Evolutionary conservation across 2,113 vertebrate species (phyloP).

Genomic region (Python bivittatus): DNA sequence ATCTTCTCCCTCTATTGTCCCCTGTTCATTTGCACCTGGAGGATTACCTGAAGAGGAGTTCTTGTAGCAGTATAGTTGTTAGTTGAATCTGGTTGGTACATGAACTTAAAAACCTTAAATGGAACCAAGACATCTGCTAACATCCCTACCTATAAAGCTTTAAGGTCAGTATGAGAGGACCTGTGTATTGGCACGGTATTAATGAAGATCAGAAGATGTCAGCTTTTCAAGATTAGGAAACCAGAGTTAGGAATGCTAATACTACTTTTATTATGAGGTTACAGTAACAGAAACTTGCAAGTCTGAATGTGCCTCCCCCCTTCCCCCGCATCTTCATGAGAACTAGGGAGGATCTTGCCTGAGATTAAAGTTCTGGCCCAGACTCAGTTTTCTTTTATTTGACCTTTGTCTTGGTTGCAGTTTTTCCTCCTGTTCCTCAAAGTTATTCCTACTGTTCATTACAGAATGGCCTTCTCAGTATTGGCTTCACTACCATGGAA

Average conservation of each 20-base stretch:
- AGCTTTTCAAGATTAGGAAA: neutral
- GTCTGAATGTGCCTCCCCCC: neutral
- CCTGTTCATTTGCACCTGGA: neutral
- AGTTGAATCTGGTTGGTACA: neutral
- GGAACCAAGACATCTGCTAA: neutral
- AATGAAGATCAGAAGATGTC: neutral
- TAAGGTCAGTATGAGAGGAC: neutral
- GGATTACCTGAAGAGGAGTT: neutral
- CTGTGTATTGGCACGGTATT: neutral
- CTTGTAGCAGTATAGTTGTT: neutral
- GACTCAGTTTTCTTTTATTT: neutral
- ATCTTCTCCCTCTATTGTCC: neutral
- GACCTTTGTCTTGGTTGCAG: neutral
- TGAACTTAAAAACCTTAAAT: neutral
- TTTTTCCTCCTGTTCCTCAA: neutral
- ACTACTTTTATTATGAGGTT: neutral
- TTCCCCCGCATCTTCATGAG: neutral
- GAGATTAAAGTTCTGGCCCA: neutral
- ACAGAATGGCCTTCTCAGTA: neutral
- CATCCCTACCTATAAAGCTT: neutral
- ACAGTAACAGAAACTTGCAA: neutral
- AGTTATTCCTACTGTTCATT: neutral
- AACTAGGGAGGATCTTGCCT: neutral
- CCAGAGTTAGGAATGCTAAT: neutral
- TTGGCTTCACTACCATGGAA: neutral